These are phyloP conservation scores for Teinopalpus imperialis DNA, from an alignment of 2,888 invertebrate genomes.

Conservation along the genomic window DNA sequence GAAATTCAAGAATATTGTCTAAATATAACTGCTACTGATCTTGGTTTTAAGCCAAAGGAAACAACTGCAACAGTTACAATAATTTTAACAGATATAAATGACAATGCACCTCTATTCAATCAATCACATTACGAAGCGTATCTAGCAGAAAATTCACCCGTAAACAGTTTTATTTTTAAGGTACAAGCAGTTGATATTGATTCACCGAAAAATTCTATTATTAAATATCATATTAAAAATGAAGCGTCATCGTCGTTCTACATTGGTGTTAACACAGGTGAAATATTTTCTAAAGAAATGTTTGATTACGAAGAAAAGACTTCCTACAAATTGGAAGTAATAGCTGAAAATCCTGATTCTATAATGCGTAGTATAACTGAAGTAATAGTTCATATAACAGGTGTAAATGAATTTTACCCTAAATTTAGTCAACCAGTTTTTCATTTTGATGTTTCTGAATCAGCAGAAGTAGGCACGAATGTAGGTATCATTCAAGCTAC, in stretches of 20 bases:
- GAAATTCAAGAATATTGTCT: slow-evolving; percentile 91
- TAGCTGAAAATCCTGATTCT: slow-evolving; percentile 94
- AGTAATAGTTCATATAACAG: slow-evolving; percentile 89
- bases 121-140: slow-evolving; percentile 88
- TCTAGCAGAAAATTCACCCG: slow-evolving; percentile 91
- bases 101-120: slow-evolving; percentile 94
- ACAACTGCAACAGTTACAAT: slow-evolving; percentile 92
- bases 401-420: slow-evolving; percentile 94
- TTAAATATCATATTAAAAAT: slow-evolving; percentile 91
- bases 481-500: slow-evolving; percentile 94
- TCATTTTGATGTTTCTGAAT: slow-evolving; percentile 96
- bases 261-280: slow-evolving; percentile 89
- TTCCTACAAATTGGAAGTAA: slow-evolving; percentile 87
- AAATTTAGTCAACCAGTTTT: slow-evolving; percentile 94
- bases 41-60: slow-evolving; percentile 89
- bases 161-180: slow-evolving; percentile 88
- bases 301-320: slow-evolving; percentile 95
- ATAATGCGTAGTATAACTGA: slow-evolving; percentile 88
- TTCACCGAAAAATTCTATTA: slow-evolving; percentile 92
- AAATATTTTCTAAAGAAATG: slow-evolving; percentile 86
- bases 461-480: slow-evolving; percentile 91
- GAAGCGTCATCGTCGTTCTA: slow-evolving; percentile 88
- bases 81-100: slow-evolving; percentile 95
- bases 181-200: slow-evolving; percentile 92
- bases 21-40: slow-evolving; percentile 93